Conservation (phyloP, 2,797 vertebrate genomes). For the Kryptopterus vitreolus region DNA sequence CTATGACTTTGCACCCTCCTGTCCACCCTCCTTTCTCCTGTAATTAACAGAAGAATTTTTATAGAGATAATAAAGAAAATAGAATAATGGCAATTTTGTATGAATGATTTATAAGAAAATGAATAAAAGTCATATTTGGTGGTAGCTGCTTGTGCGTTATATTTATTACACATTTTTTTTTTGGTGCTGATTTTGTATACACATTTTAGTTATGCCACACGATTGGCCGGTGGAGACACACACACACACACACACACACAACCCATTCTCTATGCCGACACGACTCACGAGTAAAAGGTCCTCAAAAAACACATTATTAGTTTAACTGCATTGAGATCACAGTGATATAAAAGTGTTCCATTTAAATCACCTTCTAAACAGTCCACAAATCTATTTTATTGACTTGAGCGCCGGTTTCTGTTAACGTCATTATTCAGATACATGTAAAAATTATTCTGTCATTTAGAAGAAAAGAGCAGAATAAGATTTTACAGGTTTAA, state of each 20-base stretch:
- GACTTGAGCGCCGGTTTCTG: not conserved
- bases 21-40: constrained; percentile 71
- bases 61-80: constrained; percentile 76
- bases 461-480: not conserved
- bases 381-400: not conserved
- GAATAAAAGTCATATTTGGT: constrained; percentile 79
- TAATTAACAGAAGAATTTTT: constrained; percentile 82
- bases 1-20: constrained; percentile 62
- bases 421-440: not conserved
- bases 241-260: not conserved
- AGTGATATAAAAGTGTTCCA: not conserved
- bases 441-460: not conserved
- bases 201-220: no score
- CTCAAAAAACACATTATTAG: not conserved
- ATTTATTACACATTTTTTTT: no score
- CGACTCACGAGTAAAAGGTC: not conserved
- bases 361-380: not conserved
- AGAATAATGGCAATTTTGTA: constrained; percentile 80
- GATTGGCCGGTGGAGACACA: not conserved
- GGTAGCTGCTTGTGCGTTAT: constrained; percentile 51
- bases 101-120: constrained; percentile 78
- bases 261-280: not conserved
- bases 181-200: no score
- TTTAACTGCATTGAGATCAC: not conserved
- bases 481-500: not conserved